Base-by-base conservation (phyloP, 2,888 invertebrate species). In the Aricia artaxerxes region DNA sequence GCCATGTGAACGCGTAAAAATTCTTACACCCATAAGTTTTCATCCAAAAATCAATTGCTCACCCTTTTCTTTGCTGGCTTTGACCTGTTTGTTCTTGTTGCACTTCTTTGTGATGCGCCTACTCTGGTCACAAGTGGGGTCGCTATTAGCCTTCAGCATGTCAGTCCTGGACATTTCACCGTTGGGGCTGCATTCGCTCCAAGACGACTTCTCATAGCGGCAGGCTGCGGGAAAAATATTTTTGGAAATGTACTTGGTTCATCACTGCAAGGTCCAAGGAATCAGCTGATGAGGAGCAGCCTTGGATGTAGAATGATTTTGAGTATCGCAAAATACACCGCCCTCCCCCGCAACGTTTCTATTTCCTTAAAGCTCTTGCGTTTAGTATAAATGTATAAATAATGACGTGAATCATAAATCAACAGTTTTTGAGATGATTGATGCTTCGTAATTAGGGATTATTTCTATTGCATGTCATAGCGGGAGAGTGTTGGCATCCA, bases 191-290 rank as follows among this genome's bases (percentile, higher is more conserved):
- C 98, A 98, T 88, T 97, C 97, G 88, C 97, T 96, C 97, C 98
- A 98, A 82, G 97, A 94, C 60, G 98, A 97, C 90, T 98, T 98
- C 87, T 97, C 97, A 92, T 98, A 98, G 85, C 98, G 97, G 92
- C 98, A 98, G 83, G 97, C 98, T 97, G 87, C 9, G 31, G 57
- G 35, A 69, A 35, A 69, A 35, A 35, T 35, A 16, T 69, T 69
- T 31, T 64, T 64, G 61, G 11, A 61, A 24, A 61, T n/a, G 61
- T 60, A 60, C 60, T 4, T 0, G 5, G 40, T 40, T 40, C 40
- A 40, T 40, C 40, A 40, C 40, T 40, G 40, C 53, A 4, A 53
- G 53, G 4, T 53, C 13, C 2, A 49, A 49, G 49, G 16, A 57
- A 57, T 57, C 57, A 16, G 57, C 16, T 0, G 11, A 9, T 49